Evolutionary conservation across 2,113 vertebrate species (phyloP).

Genomic region (Parotia lawesii): DNA sequence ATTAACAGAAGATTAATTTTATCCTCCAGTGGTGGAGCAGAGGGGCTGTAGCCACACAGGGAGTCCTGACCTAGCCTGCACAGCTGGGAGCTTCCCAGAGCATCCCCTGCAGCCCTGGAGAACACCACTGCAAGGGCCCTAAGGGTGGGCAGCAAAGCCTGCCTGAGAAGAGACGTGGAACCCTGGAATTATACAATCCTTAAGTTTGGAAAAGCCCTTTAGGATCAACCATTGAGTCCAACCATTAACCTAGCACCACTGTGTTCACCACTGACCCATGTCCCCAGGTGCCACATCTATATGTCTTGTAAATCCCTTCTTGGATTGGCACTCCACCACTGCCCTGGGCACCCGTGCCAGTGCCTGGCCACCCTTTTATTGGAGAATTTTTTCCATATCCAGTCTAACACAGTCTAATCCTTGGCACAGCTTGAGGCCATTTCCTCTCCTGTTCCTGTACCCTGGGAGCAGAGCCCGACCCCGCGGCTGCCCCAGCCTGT

Average conservation of each 20-base stretch:
- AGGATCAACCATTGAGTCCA: not conserved
- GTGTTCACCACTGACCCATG: not conserved
- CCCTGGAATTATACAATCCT: not conserved
- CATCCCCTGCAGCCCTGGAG: not conserved
- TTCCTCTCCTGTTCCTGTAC: not conserved
- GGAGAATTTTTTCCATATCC: not conserved
- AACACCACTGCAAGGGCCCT: fast-evolving
- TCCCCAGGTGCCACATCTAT: not conserved
- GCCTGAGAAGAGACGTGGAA: not conserved
- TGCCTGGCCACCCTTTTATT: not conserved
- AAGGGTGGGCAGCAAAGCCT: too few relatives aligned
- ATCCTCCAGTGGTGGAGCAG: not conserved
- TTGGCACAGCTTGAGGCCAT: fast-evolving
- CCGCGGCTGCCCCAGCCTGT: not conserved
- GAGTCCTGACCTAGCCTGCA: not conserved
- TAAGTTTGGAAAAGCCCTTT: not conserved
- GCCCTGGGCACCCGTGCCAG: not conserved
- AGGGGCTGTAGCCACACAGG: not conserved
- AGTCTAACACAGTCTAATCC: not conserved
- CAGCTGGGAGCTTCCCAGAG: not conserved
- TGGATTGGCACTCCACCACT: not conserved
- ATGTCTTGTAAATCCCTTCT: not conserved
- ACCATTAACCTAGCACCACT: too few relatives aligned
- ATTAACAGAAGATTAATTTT: not conserved
- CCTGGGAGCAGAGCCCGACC: not conserved